Percentiles rank a stretch among this genome's conserved stretches.
Conservation (phyloP, 2,797 vertebrate species). For the Ficedula albicollis region DNA sequence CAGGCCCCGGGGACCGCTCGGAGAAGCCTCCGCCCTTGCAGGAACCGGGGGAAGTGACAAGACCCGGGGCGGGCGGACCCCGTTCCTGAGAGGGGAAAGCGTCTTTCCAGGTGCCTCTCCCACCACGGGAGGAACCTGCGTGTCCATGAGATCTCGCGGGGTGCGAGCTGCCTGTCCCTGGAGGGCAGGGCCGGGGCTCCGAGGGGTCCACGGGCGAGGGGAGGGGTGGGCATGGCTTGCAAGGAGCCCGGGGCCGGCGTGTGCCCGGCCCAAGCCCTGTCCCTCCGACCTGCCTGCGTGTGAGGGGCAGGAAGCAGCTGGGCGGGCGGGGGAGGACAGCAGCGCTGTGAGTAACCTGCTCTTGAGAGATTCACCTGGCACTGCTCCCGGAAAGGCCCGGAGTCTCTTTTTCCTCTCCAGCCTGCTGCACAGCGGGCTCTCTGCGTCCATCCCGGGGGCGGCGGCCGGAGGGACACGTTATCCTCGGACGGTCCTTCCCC, state of each 20-base stretch:
- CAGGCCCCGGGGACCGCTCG: not conserved
- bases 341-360: not conserved
- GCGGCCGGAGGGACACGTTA: not conserved
- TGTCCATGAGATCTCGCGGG: not conserved
- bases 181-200: not conserved
- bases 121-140: not conserved
- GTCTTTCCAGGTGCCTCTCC: constrained; percentile 23
- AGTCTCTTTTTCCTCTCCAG: not conserved
- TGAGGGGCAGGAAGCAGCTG: not conserved
- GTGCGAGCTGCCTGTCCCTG: not conserved
- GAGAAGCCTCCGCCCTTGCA: not conserved
- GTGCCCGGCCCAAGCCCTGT: not conserved
- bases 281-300: too few relatives aligned
- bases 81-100: not conserved
- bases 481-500: not conserved
- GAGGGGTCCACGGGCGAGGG: not conserved
- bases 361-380: not conserved
- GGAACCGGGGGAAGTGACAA: not conserved
- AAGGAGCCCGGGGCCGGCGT: too few relatives aligned
- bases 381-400: not conserved
- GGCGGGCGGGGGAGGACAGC: not conserved
- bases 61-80: not conserved
- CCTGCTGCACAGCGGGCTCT: not conserved
- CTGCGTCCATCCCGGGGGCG: not conserved
- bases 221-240: not conserved